Base-by-base conservation (phyloP, 64 coral and sea anemone genomes). In the Montipora cactus region DNA sequence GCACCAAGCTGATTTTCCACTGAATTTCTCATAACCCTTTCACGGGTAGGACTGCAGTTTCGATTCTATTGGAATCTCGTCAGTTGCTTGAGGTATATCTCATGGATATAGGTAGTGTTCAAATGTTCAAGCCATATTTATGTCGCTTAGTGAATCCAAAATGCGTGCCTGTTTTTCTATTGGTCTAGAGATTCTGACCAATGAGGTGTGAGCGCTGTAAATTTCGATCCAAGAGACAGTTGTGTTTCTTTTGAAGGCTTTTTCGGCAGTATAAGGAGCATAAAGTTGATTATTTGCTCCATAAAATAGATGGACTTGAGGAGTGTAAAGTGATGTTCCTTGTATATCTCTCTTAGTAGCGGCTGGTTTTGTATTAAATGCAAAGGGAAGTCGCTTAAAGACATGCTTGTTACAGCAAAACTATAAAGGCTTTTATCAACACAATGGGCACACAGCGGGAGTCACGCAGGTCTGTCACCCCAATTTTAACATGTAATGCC, bases 171-270 rank as follows among this genome's bases (percentile, higher is more conserved):
- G 68, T 71, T 71, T 71, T 71, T 71, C 68, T 71, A 28, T 71
- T 71, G 68, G 68, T 71, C 18, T 71, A 21, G 68, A 71, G 68
- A 20, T 71, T 71, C 21, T 71, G 68, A 8, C 68, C 19, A 20
- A 71, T 71, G 68, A 23, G 68, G 68, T 71, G 68, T 21, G 21
- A 71, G 68, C 19, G 68, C 68, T 71, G 68, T 71, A 71, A 71
- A 71, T 71, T 71, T 71, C 68, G 68, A 71, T 71, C 68, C 20
- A 71, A 71, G 68, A 71, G 68, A 71, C 68, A 71, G 68, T 23
- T 71, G 68, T 20, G 68, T 71, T 20, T 21, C 68, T 71, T 71
- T 71, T 21, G 68, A 71, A 71, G 68, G 20, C 68, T 71, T 71
- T 23, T 23, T 71, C 6, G 21, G 25, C 68, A 71, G 68, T 71